phyloP scores from a whole-genome alignment of 2,888 invertebrate genomes.

The Macaria notata region DNA sequence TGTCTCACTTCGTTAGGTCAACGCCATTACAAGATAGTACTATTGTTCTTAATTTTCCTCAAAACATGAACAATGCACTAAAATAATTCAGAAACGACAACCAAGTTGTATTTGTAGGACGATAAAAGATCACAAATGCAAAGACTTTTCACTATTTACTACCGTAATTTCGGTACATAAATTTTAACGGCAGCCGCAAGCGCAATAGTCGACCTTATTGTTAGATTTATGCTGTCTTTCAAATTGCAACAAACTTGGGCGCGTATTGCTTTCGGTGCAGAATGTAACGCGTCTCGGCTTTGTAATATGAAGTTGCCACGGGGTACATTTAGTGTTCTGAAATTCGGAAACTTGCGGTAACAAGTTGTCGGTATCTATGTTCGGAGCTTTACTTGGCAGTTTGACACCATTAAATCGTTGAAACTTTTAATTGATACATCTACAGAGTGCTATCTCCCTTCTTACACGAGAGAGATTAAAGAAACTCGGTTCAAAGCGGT shows the following conservation, averaged over 20 bases:
- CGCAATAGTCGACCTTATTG: slow-evolving; percentile 28
- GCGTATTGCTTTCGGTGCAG: slow-evolving; percentile 30
- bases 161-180: slow-evolving; percentile 24
- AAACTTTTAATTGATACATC: slow-evolving; percentile 55
- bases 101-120: background rate
- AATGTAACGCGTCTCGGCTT: slow-evolving; percentile 26
- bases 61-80: too few species aligned
- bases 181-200: slow-evolving; percentile 24
- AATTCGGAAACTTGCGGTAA: slow-evolving; percentile 39
- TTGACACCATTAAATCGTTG: slow-evolving; percentile 44
- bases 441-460: slow-evolving; percentile 35
- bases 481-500: slow-evolving; percentile 42
- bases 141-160: slow-evolving; percentile 15
- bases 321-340: slow-evolving; percentile 26
- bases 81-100: background rate
- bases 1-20: too few species aligned
- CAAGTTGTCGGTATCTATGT: slow-evolving; percentile 38
- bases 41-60: too few species aligned
- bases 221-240: slow-evolving; percentile 32
- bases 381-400: slow-evolving; percentile 43
- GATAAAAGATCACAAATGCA: slow-evolving; percentile 5
- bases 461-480: slow-evolving; percentile 42
- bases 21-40: too few species aligned
- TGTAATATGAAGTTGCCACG: slow-evolving; percentile 28
- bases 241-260: slow-evolving; percentile 35